These are phyloP conservation scores for Drosophila kurseongensis DNA, from an alignment of 1,140 invertebrate genomes.

Conservation along the genomic window DNA sequence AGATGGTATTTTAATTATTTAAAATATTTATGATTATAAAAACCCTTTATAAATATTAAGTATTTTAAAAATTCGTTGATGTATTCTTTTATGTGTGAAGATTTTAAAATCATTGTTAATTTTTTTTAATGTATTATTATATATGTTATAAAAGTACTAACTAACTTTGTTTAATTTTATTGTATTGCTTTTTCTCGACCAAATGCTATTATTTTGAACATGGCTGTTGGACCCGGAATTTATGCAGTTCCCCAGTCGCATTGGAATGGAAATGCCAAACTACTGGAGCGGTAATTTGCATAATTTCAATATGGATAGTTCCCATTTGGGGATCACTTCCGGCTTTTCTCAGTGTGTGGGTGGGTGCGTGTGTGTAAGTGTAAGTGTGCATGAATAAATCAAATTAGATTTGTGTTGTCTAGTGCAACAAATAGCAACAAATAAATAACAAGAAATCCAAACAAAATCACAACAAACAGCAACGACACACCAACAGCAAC, in stretches of 20 bases:
- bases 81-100: too few relatives aligned
- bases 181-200: too few relatives aligned
- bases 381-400: constrained; percentile 67
- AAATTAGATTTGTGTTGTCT: constrained; percentile 77
- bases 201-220: neutral
- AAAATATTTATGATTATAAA: too few relatives aligned
- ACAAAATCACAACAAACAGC: constrained; percentile 70
- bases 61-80: too few relatives aligned
- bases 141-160: too few relatives aligned
- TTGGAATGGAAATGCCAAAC: constrained; percentile 16
- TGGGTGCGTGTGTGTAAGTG: neutral
- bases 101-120: too few relatives aligned
- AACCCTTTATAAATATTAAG: too few relatives aligned
- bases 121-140: too few relatives aligned
- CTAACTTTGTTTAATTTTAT: too few relatives aligned
- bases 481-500: constrained; percentile 32
- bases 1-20: too few relatives aligned
- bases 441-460: constrained; percentile 80
- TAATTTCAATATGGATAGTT: constrained; percentile 68
- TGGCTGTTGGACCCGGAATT: neutral
- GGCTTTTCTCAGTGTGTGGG: constrained; percentile 6
- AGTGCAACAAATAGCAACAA: constrained; percentile 72
- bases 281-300: constrained; percentile 55
- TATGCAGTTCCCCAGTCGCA: constrained; percentile 23
- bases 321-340: constrained; percentile 27